A percentile compares a stretch with the other conserved stretches of the same genome.
Conservation (phyloP, 1,140 invertebrate species). For the Bacillus rossius region DNA sequence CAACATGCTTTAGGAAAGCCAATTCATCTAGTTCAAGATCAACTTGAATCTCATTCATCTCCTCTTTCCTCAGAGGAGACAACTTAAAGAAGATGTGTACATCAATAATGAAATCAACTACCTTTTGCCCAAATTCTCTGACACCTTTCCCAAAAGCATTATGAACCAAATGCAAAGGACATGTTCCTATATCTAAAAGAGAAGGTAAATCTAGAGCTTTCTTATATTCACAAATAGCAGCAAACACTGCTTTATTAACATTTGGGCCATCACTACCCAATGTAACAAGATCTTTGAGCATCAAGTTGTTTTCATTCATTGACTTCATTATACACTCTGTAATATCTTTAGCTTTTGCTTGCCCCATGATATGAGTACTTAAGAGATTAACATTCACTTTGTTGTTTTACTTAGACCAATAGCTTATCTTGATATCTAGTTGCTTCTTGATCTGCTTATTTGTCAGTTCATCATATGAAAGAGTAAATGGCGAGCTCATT, state of each 20-base stretch:
- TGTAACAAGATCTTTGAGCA: slow-evolving; percentile 14
- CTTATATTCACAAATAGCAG: background rate
- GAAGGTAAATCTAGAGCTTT: background rate
- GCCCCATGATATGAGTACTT: slow-evolving; percentile 22
- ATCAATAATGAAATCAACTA: background rate
- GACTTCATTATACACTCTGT: slow-evolving; percentile 14
- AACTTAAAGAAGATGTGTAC: no score
- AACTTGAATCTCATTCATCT: background rate
- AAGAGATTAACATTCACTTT: slow-evolving; percentile 18
- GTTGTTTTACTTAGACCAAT: slow-evolving; percentile 22
- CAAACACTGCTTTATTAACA: slow-evolving; percentile 25
- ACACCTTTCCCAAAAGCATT: slow-evolving; percentile 1
- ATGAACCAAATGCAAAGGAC: slow-evolving; percentile 11
- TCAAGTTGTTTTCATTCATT: slow-evolving; percentile 13
- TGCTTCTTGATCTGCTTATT: slow-evolving; percentile 21
- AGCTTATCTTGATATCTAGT: slow-evolving; percentile 18
- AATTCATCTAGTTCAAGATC: background rate
- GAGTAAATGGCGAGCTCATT: slow-evolving; percentile 14
- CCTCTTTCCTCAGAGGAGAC: background rate
- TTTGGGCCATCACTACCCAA: slow-evolving; percentile 27
- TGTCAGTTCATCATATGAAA: slow-evolving; percentile 24
- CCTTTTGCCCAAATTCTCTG: background rate
- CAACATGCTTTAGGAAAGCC: no score
- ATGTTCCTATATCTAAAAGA: slow-evolving; percentile 3
- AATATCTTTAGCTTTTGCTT: slow-evolving; percentile 16